Evolutionary conservation across 2,113 vertebrate species (phyloP), one percentile per base, ranked within the genome.

Genomic region (Argyrosomus japonicus): DNA sequence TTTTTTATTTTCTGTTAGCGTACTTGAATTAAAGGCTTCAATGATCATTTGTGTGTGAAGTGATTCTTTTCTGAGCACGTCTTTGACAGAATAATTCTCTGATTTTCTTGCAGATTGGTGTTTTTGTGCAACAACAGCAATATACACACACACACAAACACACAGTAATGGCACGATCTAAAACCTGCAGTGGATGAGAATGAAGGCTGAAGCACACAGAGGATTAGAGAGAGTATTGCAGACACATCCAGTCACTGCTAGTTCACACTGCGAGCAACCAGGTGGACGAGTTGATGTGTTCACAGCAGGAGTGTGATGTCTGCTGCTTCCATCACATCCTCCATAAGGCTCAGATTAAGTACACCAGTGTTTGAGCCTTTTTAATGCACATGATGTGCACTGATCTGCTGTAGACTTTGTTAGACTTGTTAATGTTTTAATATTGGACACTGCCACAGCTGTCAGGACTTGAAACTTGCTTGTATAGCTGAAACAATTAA

Each of bases 51-150:
- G 62, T 64, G 62, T 77, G 67, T 71, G 40, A 6, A 5, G 58
- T 71, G 51, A 57, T 19, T 75, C 56, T 36, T 43, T 79, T 19
- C 25, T 51, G 50, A 57, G 58, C 60, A 75, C 27, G 19, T 61
- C 12, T 23, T 29, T 47, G 45, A 47, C 11, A 75, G 15, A 54
- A 21, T 21, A 45, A 25, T 6, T 19, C 10, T 13, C 9, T 56
- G n/a, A 56, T 45, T 17, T 68, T 57, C n/a, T 19, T 54, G 54
- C 32, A 53, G 40, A 65, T n/a, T 4, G 5, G 25, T 48, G 61
- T 62, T 75, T 82, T 57, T 76, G 51, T 82, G 67, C 64, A 76
- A 48, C 65, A 70, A 21, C 64, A 76, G 58, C 80, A 75, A 82
- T 80, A 79, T 17, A 51, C 10, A 50, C 14, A 69, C 27, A 50